Conservation (phyloP, 2,888 invertebrate genomes). For the Drepana falcataria region DNA sequence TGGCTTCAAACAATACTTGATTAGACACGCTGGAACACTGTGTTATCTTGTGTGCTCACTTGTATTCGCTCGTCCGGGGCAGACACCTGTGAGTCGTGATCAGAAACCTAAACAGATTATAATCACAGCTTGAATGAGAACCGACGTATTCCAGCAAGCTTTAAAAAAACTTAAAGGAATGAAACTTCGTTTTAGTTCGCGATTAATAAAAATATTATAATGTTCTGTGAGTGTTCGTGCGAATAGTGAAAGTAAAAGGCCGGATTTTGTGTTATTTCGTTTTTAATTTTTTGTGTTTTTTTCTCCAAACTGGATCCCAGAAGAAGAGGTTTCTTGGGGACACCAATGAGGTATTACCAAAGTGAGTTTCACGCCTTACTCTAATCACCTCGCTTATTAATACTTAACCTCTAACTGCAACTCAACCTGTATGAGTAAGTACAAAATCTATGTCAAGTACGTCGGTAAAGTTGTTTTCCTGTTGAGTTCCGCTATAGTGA, state of each 20-base stretch:
- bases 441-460: slow-evolving; percentile 28
- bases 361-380: slow-evolving; percentile 28
- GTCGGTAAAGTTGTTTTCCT: slow-evolving; percentile 23
- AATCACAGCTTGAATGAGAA: slow-evolving; percentile 44
- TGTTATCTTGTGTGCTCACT: slow-evolving; percentile 13
- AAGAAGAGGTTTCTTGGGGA: slow-evolving; percentile 45
- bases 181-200: slow-evolving; percentile 12
- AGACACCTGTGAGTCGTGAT: slow-evolving; percentile 55
- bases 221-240: slow-evolving; percentile 4
- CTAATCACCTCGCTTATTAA: background rate
- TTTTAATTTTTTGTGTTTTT: slow-evolving; percentile 13
- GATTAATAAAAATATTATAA: background rate
- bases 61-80: slow-evolving; percentile 16
- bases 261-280: slow-evolving; percentile 9
- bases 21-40: slow-evolving; percentile 18
- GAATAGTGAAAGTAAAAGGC: slow-evolving; percentile 20
- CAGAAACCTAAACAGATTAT: slow-evolving; percentile 54
- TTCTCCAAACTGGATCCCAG: slow-evolving; percentile 53
- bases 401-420: slow-evolving; percentile 32
- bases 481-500: slow-evolving; percentile 16
- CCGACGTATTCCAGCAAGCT: slow-evolving; percentile 16
- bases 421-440: slow-evolving; percentile 1
- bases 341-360: slow-evolving; percentile 29
- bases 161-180: slow-evolving; percentile 3
- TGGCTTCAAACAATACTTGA: slow-evolving; percentile 4